These are phyloP conservation scores for Promerops cafer DNA, from an alignment of 2,113 vertebrate genomes.

Conservation along the genomic window DNA sequence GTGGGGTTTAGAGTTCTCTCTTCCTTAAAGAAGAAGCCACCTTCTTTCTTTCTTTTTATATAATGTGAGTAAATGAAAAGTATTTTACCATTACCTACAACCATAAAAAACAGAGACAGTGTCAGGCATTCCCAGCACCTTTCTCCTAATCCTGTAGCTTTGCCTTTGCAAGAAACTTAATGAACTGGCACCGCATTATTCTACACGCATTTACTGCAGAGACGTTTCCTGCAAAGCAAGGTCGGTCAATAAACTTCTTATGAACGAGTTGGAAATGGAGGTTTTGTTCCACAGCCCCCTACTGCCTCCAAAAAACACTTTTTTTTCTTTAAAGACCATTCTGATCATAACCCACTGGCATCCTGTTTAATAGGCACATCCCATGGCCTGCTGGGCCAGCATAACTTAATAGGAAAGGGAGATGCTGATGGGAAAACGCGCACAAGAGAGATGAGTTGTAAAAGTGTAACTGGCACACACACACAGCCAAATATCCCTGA, in stretches of 20 bases:
- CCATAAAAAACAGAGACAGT: neutral
- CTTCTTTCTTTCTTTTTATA: neutral
- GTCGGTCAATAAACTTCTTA: neutral
- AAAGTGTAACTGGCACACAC: constrained; percentile 27
- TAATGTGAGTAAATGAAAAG: neutral
- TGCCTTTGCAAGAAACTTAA: neutral
- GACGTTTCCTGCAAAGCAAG: neutral
- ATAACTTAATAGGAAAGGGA: neutral
- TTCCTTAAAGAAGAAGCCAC: neutral
- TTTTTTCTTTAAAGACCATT: neutral
- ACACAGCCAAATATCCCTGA: neutral
- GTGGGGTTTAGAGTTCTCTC: neutral
- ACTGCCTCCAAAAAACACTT: neutral
- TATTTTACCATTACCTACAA: neutral
- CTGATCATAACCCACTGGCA: neutral
- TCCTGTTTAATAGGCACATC: neutral
- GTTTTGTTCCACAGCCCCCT: neutral
- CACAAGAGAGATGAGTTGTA: constrained; percentile 10
- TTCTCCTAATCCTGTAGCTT: neutral
- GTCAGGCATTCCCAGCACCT: neutral
- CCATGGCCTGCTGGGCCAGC: neutral
- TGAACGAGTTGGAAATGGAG: neutral
- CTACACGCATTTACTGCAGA: neutral
- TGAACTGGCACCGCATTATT: neutral
- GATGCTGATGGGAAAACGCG: neutral